phyloP scores from a whole-genome alignment of 2,888 invertebrate species.

The Globia sparganii region DNA sequence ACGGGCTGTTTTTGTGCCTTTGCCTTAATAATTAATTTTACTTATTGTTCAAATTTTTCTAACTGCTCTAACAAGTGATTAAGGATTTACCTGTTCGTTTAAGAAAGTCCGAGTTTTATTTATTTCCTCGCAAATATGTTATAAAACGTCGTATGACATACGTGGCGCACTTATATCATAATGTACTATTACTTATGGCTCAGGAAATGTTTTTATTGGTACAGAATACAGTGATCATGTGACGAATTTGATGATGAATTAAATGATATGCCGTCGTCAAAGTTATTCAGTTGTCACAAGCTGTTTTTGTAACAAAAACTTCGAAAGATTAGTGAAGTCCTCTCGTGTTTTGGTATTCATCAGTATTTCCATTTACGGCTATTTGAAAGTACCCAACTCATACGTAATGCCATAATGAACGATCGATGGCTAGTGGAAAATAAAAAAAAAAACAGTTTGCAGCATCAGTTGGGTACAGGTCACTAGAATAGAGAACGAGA shows the following conservation, averaged over 20 bases:
- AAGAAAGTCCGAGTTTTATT: too few relatives aligned
- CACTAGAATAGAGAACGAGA: neutral
- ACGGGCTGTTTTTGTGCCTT: too few relatives aligned
- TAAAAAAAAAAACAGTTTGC: neutral
- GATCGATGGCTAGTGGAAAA: neutral
- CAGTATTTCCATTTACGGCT: neutral
- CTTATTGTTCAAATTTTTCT: too few relatives aligned
- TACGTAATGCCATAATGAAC: neutral
- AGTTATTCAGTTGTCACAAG: neutral
- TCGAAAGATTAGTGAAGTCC: neutral
- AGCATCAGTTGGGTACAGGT: neutral
- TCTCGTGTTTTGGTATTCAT: neutral
- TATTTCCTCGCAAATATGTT: too few relatives aligned
- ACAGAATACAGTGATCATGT: neutral
- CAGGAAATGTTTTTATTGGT: neutral
- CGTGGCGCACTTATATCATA: too few relatives aligned
- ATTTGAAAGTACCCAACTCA: neutral
- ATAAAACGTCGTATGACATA: too few relatives aligned
- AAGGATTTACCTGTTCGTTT: too few relatives aligned
- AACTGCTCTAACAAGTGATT: too few relatives aligned
- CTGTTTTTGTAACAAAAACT: neutral
- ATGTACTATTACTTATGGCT: too few relatives aligned
- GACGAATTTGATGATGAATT: neutral
- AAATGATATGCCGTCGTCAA: neutral
- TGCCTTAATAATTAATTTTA: too few relatives aligned